Conservation (phyloP, 2,888 invertebrate genomes). For the Galerucella pusilla region DNA sequence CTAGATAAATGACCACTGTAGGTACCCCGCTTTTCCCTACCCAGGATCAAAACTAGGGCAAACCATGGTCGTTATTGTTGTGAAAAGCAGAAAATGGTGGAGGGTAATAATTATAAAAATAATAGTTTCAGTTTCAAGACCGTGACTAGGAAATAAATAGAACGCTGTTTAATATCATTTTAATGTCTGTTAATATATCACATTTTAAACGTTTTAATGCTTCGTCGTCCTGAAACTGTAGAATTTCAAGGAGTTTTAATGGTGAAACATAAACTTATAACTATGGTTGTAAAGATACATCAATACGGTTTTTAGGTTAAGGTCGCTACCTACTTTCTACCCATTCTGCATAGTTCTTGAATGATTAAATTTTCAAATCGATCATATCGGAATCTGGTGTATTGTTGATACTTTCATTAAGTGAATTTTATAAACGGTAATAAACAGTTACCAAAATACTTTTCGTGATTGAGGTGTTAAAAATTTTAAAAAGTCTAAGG, state of each 20-base stretch:
- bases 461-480: too few relatives aligned
- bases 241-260: not conserved
- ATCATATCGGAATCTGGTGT: not conserved
- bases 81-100: too few relatives aligned
- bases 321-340: slow-evolving; percentile 25
- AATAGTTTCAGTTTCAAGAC: not conserved
- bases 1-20: too few relatives aligned
- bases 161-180: not conserved
- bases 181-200: not conserved
- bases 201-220: not conserved
- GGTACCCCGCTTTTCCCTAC: too few relatives aligned
- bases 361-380: slow-evolving; percentile 25
- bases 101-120: not conserved
- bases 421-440: not conserved
- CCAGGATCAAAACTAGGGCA: too few relatives aligned
- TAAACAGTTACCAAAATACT: too few relatives aligned
- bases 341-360: slow-evolving; percentile 14
- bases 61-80: too few relatives aligned
- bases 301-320: slow-evolving; percentile 29
- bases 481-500: too few relatives aligned
- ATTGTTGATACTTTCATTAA: not conserved
- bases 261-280: not conserved
- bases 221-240: not conserved
- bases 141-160: not conserved
- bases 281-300: slow-evolving; percentile 16